Percentiles rank a stretch among this genome's conserved stretches.
Evolutionary conservation across 2,888 invertebrate species (phyloP).

Genomic region (Celastrina argiolus): DNA sequence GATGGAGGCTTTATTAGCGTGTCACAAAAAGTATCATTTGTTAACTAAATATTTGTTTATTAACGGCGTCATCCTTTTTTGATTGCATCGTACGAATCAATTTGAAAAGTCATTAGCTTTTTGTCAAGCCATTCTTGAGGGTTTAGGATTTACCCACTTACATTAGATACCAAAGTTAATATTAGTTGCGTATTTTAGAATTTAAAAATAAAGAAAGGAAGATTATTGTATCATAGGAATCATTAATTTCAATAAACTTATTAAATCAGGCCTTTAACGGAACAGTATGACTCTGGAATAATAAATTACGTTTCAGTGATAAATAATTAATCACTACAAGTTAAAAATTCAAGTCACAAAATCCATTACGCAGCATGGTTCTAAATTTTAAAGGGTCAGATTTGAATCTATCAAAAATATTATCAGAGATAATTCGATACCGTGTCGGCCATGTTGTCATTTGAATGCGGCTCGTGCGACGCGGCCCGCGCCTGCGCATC

Average conservation of each 20-base stretch:
- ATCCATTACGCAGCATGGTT: constrained; percentile 37
- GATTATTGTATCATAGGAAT: constrained; percentile 2
- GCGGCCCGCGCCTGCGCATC: constrained; percentile 53
- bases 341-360: constrained; percentile 32
- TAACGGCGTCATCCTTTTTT: constrained; percentile 6
- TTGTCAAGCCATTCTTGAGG: neutral
- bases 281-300: constrained; percentile 7
- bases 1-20: constrained; percentile 12
- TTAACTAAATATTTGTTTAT: constrained; percentile 14
- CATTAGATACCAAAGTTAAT: too few species aligned
- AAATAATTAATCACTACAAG: constrained; percentile 24
- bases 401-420: constrained; percentile 51
- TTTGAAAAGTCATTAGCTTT: constrained; percentile 13
- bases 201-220: neutral
- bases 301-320: constrained; percentile 23
- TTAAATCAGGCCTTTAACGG: neutral
- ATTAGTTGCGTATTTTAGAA: too few species aligned
- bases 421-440: constrained; percentile 45
- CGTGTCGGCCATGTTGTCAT: constrained; percentile 53
- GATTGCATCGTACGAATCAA: constrained; percentile 11
- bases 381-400: constrained; percentile 44
- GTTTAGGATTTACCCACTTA: neutral
- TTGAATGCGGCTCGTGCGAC: constrained; percentile 74
- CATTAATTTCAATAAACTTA: constrained; percentile 19
- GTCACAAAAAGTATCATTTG: constrained; percentile 16